A percentile compares a stretch with the other conserved stretches of the same genome.
Evolutionary conservation across 1,140 invertebrate genomes (phyloP).

Genomic region (Drosophila carrolli): DNA sequence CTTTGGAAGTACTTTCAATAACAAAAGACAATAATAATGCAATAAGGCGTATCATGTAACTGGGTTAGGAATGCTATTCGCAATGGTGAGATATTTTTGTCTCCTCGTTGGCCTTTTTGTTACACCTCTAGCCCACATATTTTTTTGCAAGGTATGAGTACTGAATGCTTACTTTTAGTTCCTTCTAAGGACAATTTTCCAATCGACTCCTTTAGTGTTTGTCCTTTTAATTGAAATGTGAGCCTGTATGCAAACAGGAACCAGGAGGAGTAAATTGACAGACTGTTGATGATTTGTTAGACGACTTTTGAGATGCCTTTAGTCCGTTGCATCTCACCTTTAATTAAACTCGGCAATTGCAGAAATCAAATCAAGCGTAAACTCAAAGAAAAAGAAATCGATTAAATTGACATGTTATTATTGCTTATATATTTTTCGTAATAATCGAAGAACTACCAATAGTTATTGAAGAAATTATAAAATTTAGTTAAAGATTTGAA

Average conservation of each 20-base stretch:
- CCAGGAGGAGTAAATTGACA: slow-evolving; percentile 7
- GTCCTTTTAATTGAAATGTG: slow-evolving; percentile 66
- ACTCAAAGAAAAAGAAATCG: slow-evolving; percentile 63
- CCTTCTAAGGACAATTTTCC: slow-evolving; percentile 33
- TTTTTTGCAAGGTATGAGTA: not conserved
- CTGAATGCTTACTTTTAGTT: not conserved
- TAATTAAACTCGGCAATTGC: slow-evolving; percentile 63
- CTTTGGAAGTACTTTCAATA: not conserved
- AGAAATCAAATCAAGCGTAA: slow-evolving; percentile 69
- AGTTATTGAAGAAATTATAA: too few species aligned
- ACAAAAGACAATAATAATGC: too few species aligned
- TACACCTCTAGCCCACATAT: not conserved
- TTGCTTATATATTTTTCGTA: too few species aligned
- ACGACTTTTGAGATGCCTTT: slow-evolving; percentile 11
- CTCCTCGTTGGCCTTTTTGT: not conserved
- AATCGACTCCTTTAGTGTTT: slow-evolving; percentile 60
- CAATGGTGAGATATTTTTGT: too few species aligned
- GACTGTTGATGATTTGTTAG: slow-evolving; percentile 25
- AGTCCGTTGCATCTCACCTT: slow-evolving; percentile 41
- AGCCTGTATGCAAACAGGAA: slow-evolving; percentile 18
- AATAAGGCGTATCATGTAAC: too few species aligned
- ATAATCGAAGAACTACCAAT: too few species aligned
- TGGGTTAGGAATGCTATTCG: too few species aligned
- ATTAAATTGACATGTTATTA: not conserved
- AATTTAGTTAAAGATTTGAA: too few species aligned